These are phyloP conservation scores for Antheraea mylitta DNA, from an alignment of 1,140 invertebrate species.

Conservation along the genomic window DNA sequence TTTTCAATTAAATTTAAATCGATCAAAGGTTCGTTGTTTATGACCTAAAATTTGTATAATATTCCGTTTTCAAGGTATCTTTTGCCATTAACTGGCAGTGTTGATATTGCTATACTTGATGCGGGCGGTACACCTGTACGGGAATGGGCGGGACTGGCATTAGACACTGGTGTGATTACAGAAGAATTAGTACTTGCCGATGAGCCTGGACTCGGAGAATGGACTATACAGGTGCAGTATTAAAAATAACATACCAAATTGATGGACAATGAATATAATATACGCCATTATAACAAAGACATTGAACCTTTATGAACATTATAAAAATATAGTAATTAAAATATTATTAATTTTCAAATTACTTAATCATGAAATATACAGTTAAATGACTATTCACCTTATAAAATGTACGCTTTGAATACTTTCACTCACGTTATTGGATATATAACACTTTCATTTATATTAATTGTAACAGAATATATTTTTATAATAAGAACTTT, in stretches of 20 bases:
- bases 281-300: no score
- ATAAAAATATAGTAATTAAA: no score
- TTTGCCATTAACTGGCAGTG: conserved; percentile 49
- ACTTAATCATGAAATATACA: no score
- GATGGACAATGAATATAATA: background rate
- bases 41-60: background rate
- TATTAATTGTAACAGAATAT: background rate
- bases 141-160: conserved; percentile 85
- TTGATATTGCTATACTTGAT: conserved; percentile 81
- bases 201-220: conserved; percentile 94
- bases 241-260: background rate
- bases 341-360: no score
- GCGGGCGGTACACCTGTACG: conserved; percentile 90
- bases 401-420: background rate
- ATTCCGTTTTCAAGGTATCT: conserved; percentile 46
- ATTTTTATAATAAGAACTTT: background rate
- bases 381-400: background rate
- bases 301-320: no score
- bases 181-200: conserved; percentile 89
- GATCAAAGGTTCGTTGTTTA: background rate
- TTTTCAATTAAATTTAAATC: no score
- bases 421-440: background rate
- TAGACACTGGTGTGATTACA: conserved; percentile 88
- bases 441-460: background rate
- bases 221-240: conserved; percentile 86